Evolutionary conservation across 2,797 vertebrate species (phyloP).

Genomic region (Anguilla obscura): DNA sequence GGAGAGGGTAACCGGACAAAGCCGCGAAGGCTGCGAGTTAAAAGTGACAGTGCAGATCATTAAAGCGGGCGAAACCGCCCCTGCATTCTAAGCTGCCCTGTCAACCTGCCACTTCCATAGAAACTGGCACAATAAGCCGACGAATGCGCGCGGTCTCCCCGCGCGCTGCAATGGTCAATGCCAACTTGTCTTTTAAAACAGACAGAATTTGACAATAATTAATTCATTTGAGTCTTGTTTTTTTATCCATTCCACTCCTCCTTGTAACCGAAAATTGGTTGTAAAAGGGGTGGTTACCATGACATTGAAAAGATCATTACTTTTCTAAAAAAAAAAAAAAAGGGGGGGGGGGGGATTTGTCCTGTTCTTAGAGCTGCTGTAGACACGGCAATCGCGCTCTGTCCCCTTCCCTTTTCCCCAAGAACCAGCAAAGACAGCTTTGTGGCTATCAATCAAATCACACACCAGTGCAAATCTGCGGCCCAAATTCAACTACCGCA

Average conservation of each 20-base stretch:
- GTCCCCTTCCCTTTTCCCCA: not conserved
- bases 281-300: slow-evolving; percentile 11
- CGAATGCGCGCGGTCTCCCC: slow-evolving; percentile 74
- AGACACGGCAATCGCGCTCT: not conserved
- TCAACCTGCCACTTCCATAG: slow-evolving; percentile 80
- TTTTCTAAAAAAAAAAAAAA: not conserved
- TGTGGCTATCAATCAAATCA: not conserved
- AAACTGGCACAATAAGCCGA: slow-evolving; percentile 75
- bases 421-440: not conserved
- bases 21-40: slow-evolving; percentile 68
- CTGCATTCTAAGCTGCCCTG: slow-evolving; percentile 75
- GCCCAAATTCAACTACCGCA: not conserved
- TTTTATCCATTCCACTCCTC: slow-evolving; percentile 23
- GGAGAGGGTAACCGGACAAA: slow-evolving; percentile 26
- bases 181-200: slow-evolving; percentile 70
- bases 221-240: slow-evolving; percentile 69
- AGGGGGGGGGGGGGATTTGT: not conserved
- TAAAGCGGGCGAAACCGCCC: slow-evolving; percentile 73
- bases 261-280: slow-evolving; percentile 12
- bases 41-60: slow-evolving; percentile 77
- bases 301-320: slow-evolving; percentile 17
- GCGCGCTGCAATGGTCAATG: slow-evolving; percentile 69
- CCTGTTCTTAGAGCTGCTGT: not conserved
- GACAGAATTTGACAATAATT: slow-evolving; percentile 75
- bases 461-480: not conserved